Evolutionary conservation across 1,140 invertebrate genomes (phyloP), one percentile per base, ranked within the genome.

Genomic region (Antheraea mylitta): DNA sequence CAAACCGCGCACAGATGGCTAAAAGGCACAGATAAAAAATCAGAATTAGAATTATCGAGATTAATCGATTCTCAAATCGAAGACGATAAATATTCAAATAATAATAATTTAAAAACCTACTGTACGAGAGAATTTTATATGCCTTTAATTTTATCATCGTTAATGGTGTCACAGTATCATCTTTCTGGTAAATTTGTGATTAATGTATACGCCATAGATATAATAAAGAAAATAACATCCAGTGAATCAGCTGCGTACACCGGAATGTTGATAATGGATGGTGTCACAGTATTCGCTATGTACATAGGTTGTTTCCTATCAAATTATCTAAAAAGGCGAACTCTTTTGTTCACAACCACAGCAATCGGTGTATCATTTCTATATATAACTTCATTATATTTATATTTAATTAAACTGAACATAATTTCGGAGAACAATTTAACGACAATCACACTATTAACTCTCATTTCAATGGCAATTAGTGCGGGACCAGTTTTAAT

Each of bases 261-360:
- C 4, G 71, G 72, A 3, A 81, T 83, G 81, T 58, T 83, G 9
- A 69, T 79, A 10, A 45, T 83, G 9, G 81, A 83, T 18, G 79
- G 73, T 65, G 59, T 78, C 0, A 78, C 78, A 13, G 68, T 83
- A 0, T 60, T 77, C 5, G 61, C 73, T 0, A 75, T 74, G 65
- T 77, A 79, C 42, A 16, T 73, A 7, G 81, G 81, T 5, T 78
- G 81, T 67, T 30, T 58, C 38, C 61, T 79, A 0, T 68, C 70
- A 18, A 79, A 67, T 69, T 30, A 73, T n/a, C 36, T 77, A 1
- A 77, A 68, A 53, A 37, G 79, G 42, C 60, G 77, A 45, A 72
- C 70, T 9, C 63, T 79, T 7, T 59, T 78, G 16, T 48, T 83
- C 0, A 30, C 18, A 8, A 67, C 70, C 7, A 66, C 77, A 36